Evolutionary conservation across 2,888 invertebrate species (phyloP), one percentile per base, ranked within the genome.

Genomic region (Drosophila multiciliata): DNA sequence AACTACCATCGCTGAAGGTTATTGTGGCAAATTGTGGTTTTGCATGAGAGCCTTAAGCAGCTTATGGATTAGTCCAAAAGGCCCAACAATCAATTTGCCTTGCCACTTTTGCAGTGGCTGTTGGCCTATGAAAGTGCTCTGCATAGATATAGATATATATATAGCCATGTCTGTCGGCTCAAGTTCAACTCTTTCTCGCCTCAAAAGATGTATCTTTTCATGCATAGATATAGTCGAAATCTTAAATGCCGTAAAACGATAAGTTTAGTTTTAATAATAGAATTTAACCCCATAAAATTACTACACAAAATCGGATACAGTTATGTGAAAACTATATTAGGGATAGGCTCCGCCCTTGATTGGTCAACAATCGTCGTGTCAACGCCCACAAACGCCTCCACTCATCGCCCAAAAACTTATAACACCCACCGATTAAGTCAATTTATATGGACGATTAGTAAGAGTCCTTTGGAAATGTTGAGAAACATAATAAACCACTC

Each of bases 1-100:
- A 60, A 17, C 35, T 67, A 64, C 26, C 64, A 49, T 12, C 50
- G 59, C 85, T 84, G 85, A 87, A 89, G 80, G 85, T 87, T 87
- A 82, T 84, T 89, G 78, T 74, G 82, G 75, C 66, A 84, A 84
- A 87, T 84, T 70, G 71, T 66, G 68, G 70, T 82, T 74, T 83
- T 75, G 66, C 70, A 77, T 82, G 72, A 64, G 54, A 75, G 64
- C 87, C 84, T 89, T 89, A 89, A 84, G 84, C 72, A 52, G 78
- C 79, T 87, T 84, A 87, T 72, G 76, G 75, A 84, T 84, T 66
- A 78, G 64, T 52, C 20, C 7, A 2, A 35, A 54, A 58, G 50
- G 48, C 49, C 52, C 33, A 62, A 62, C 50, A 62, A 54, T 36
- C 40, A 26, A 61, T 69, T 66, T 69, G 59, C 42, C 49, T 59